A percentile compares a stretch with the other conserved stretches of the same genome.
These are phyloP conservation scores for Abramis brama DNA, from an alignment of 2,113 vertebrate genomes.

Conservation along the genomic window DNA sequence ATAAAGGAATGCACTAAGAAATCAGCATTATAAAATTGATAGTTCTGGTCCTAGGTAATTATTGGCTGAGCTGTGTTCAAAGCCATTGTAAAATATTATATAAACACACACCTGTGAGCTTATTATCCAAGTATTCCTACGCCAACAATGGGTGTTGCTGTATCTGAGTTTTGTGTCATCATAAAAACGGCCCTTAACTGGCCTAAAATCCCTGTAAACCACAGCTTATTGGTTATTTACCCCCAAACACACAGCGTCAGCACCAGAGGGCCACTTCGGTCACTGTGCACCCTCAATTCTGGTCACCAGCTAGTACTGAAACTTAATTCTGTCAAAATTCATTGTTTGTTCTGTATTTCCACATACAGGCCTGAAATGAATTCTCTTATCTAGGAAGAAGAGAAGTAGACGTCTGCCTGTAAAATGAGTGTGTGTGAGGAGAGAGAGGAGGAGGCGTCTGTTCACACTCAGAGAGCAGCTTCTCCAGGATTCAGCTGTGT, in stretches of 20 bases:
- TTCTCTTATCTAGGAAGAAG: background rate
- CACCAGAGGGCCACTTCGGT: background rate
- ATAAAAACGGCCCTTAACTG: background rate
- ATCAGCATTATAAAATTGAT: background rate
- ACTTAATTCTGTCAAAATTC: background rate
- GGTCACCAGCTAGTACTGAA: background rate
- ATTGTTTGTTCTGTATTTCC: background rate
- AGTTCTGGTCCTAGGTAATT: background rate
- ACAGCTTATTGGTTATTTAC: background rate
- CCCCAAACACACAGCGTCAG: no score
- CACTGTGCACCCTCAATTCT: background rate
- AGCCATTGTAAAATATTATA: background rate
- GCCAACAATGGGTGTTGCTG: background rate
- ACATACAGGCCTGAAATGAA: background rate
- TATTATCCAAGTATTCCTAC: background rate
- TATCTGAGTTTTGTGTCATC: background rate
- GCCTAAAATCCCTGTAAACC: background rate
- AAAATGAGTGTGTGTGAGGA: background rate
- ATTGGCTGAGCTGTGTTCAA: background rate
- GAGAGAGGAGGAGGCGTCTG: background rate
- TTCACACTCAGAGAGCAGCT: background rate
- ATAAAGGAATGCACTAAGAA: no score
- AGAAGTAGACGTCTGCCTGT: background rate
- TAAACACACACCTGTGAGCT: background rate
- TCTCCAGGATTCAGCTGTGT: background rate